A percentile compares a stretch with the other conserved stretches of the same genome.
Conservation (phyloP, 2,888 invertebrate species). For the Litoditis marina region DNA sequence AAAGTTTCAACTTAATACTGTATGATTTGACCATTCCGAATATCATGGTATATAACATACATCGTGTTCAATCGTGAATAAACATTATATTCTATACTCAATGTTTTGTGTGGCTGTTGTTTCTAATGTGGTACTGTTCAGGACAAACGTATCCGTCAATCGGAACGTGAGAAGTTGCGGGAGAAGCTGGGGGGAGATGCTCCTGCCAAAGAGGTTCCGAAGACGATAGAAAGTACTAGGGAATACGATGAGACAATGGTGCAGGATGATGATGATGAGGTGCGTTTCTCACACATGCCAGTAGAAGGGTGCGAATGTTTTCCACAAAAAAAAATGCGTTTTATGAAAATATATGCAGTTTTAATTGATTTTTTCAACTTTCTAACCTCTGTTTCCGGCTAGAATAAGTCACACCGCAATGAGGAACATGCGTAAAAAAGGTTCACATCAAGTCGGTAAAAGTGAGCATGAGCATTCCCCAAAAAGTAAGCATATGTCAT, state of each 20-base stretch:
- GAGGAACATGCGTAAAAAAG: no score
- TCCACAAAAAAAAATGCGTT: no score
- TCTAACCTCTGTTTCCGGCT: no score
- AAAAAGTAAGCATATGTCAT: no score
- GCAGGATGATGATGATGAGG: constrained; percentile 72
- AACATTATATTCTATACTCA: no score
- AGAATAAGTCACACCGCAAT: no score
- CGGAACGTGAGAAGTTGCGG: constrained; percentile 47
- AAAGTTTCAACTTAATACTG: background rate
- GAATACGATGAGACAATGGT: constrained; percentile 85
- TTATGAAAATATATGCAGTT: no score
- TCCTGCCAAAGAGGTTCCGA: constrained; percentile 73
- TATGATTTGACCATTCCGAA: no score
- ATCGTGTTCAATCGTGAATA: background rate
- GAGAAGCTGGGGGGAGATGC: constrained; percentile 60
- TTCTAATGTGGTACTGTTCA: constrained; percentile 27
- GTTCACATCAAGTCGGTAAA: no score
- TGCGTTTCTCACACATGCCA: constrained; percentile 47
- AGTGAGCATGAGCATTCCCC: no score
- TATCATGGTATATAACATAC: background rate
- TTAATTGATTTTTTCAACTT: no score
- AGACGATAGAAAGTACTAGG: constrained; percentile 87
- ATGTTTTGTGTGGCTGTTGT: background rate
- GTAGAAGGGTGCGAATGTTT: no score
- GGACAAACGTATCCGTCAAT: constrained; percentile 54